These are phyloP conservation scores for Euphonia xanthogaster DNA, from an alignment of 2,797 vertebrate genomes.

Conservation along the genomic window DNA sequence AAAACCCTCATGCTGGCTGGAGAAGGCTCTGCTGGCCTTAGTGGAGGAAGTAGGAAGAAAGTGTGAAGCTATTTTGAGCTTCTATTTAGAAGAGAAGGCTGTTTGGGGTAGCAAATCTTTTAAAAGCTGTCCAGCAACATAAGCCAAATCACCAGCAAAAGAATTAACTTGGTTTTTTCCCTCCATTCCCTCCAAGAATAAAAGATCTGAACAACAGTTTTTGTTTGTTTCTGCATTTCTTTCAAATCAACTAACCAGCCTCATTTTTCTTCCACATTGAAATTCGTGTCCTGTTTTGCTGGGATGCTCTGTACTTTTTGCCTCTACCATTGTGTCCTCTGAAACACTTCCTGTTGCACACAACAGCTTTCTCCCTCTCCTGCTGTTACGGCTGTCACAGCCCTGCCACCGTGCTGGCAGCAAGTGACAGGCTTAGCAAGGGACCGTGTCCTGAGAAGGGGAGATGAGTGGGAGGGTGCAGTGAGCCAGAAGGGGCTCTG, in stretches of 20 bases:
- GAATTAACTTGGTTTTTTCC: background rate
- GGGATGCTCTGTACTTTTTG: background rate
- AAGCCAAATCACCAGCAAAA: background rate
- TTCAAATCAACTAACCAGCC: background rate
- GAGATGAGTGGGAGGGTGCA: background rate
- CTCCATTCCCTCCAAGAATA: background rate
- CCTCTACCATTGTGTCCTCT: background rate
- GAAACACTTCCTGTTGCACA: background rate
- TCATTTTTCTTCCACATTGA: background rate
- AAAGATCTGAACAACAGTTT: background rate
- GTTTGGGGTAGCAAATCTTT: background rate
- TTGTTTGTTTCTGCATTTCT: background rate
- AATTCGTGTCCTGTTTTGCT: background rate
- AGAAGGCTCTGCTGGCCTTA: background rate
- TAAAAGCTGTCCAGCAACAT: background rate
- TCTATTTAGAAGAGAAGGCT: background rate
- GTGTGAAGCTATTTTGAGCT: background rate
- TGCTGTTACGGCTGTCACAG: background rate
- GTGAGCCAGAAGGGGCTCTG: background rate
- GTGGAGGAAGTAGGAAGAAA: background rate
- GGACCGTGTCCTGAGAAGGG: background rate
- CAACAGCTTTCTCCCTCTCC: background rate
- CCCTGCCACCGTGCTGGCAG: background rate
- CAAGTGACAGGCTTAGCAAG: background rate
- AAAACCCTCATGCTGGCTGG: background rate